phyloP scores from a whole-genome alignment of 2,113 vertebrate genomes.

The Sinocyclocheilus anshuiensis region DNA sequence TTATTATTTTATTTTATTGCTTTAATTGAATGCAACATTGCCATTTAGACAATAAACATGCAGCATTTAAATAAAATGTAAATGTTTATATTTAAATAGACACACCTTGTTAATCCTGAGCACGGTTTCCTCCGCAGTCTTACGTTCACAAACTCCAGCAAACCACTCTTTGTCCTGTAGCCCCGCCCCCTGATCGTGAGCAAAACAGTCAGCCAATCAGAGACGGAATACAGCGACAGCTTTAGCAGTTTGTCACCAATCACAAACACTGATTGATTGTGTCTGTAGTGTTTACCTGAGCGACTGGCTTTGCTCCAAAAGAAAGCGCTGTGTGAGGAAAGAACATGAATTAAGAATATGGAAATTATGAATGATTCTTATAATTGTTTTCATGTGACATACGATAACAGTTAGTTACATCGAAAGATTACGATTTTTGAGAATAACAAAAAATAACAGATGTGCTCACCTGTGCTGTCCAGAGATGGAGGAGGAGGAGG shows the following conservation, averaged over 20 bases:
- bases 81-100: not conserved
- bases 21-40: not conserved
- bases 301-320: not conserved
- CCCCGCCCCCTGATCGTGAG: slow-evolving; percentile 33
- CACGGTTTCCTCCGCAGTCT: slow-evolving; percentile 75
- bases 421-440: no score
- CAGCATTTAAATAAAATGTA: not conserved
- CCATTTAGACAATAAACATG: not conserved
- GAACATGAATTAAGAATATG: not conserved
- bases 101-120: slow-evolving; percentile 73
- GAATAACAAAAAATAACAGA: not conserved
- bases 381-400: not conserved
- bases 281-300: not conserved
- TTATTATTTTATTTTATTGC: not conserved
- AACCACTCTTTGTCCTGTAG: slow-evolving; percentile 79
- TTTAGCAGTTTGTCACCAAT: not conserved
- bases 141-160: slow-evolving; percentile 77
- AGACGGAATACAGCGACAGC: not conserved
- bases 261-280: not conserved
- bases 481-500: slow-evolving; percentile 34
- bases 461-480: slow-evolving; percentile 52
- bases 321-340: slow-evolving; percentile 9
- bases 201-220: not conserved
- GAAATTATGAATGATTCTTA: not conserved
- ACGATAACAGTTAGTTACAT: not conserved